phyloP scores from a whole-genome alignment of 2,113 vertebrate genomes.

The Andinoacara biseriatus region DNA sequence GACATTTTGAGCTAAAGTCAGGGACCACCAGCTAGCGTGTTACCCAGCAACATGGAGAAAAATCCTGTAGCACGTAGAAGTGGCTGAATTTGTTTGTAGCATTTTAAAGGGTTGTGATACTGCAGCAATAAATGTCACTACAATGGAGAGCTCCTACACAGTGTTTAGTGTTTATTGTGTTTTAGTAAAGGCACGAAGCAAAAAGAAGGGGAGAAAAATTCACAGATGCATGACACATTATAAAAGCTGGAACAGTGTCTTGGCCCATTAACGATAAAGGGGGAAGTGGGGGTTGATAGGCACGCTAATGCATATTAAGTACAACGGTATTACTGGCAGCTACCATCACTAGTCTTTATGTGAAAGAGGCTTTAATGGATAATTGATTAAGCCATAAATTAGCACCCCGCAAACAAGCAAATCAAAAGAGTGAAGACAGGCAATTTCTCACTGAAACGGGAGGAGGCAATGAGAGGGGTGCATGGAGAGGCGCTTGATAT shows the following conservation, averaged over 20 bases:
- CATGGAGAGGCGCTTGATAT: constrained; percentile 38
- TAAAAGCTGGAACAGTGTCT: constrained; percentile 62
- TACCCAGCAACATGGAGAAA: background rate
- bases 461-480: constrained; percentile 5
- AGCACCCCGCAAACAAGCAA: constrained; percentile 73
- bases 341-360: constrained; percentile 66
- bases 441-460: constrained; percentile 51
- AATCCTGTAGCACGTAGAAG: background rate
- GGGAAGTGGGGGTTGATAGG: constrained; percentile 60
- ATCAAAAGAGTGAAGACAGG: constrained; percentile 67
- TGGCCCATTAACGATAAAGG: constrained; percentile 63
- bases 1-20: background rate
- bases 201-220: constrained; percentile 48
- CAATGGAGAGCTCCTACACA: constrained; percentile 18
- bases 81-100: background rate
- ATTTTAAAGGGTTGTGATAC: constrained; percentile 4
- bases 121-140: constrained; percentile 25
- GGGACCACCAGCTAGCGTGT: background rate
- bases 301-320: constrained; percentile 73
- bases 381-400: constrained; percentile 79
- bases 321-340: constrained; percentile 65
- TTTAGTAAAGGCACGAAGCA: constrained; percentile 31
- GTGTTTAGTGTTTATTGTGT: constrained; percentile 30
- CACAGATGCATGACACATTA: constrained; percentile 57
- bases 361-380: constrained; percentile 74